These are phyloP conservation scores for Penaeus indicus DNA, from an alignment of 1,140 invertebrate species.

Conservation along the genomic window DNA sequence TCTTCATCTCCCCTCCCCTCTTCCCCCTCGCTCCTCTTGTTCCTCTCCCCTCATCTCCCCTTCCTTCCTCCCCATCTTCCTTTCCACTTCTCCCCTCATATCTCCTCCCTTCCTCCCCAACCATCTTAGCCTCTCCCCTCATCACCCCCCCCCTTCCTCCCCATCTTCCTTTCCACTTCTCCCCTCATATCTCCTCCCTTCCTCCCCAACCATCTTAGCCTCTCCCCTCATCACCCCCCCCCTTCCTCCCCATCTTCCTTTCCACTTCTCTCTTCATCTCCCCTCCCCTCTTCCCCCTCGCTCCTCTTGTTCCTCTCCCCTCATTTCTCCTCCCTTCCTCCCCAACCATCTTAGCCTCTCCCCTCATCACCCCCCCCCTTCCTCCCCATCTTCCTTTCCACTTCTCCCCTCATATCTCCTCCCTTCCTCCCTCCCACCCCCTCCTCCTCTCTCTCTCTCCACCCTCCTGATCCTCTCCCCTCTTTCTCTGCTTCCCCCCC, in stretches of 20 bases:
- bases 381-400: background rate
- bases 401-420: background rate
- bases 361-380: background rate
- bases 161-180: no score
- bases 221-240: background rate
- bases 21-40: no score
- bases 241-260: background rate
- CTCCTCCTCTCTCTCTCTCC: background rate
- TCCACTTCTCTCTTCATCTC: background rate
- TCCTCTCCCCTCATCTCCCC: no score
- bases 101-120: no score
- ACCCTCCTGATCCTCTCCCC: background rate
- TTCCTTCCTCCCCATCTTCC: no score
- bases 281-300: background rate
- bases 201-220: background rate
- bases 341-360: background rate
- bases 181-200: background rate
- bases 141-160: background rate
- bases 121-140: background rate
- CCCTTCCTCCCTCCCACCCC: background rate
- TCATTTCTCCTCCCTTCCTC: background rate
- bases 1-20: no score
- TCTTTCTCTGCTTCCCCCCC: background rate
- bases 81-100: no score
- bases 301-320: background rate